These are phyloP conservation scores for Genyomyrus donnyi DNA, from an alignment of 2,113 vertebrate species.

Conservation along the genomic window DNA sequence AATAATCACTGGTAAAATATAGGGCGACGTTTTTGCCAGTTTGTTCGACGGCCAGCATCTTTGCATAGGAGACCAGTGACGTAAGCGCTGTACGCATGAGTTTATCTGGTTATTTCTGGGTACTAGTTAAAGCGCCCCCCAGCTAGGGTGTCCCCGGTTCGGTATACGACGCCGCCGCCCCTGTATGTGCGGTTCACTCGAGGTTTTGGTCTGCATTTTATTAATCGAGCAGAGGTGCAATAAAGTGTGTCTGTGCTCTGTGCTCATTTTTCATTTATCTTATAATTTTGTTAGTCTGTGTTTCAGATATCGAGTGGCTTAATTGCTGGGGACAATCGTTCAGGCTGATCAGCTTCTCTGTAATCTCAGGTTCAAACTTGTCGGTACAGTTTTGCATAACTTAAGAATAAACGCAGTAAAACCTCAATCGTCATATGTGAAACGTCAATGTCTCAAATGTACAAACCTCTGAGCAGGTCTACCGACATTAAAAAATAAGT, in stretches of 20 bases:
- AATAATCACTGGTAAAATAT: background rate
- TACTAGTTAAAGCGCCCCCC: background rate
- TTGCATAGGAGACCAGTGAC: background rate
- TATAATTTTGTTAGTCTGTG: background rate
- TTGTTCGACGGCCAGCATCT: background rate
- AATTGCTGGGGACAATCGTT: background rate
- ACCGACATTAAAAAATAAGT: background rate
- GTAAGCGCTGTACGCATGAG: background rate
- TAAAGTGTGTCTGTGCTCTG: background rate
- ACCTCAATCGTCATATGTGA: background rate
- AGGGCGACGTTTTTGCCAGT: background rate
- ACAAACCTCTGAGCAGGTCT: background rate
- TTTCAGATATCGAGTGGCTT: background rate
- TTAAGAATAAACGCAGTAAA: background rate
- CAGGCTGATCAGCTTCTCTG: background rate
- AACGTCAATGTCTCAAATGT: background rate
- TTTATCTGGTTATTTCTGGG: background rate
- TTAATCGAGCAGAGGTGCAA: background rate
- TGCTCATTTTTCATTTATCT: background rate
- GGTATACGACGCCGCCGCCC: background rate
- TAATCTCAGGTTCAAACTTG: background rate
- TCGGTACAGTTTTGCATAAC: background rate
- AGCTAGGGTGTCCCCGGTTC: background rate
- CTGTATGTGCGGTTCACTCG: background rate
- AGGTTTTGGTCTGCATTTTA: background rate